A percentile compares a stretch with the other conserved stretches of the same genome.
These are phyloP conservation scores for Melanaphis sacchari DNA, from an alignment of 1,140 invertebrate genomes.

Conservation along the genomic window DNA sequence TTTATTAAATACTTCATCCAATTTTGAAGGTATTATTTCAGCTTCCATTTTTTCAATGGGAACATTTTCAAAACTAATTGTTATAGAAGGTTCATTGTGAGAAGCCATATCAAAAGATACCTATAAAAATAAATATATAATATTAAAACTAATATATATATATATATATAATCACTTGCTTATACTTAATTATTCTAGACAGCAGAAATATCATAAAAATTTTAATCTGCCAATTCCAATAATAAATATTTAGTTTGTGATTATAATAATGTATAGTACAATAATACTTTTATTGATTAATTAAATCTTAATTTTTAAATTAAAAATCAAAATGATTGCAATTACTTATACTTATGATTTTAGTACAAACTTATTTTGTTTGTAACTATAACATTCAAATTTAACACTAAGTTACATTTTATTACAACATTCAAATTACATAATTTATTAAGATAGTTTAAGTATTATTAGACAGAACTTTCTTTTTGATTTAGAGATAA, in stretches of 20 bases:
- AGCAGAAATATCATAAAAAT: background rate
- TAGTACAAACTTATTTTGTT: background rate
- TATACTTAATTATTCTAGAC: too few species aligned
- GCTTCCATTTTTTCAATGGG: constrained; percentile 72
- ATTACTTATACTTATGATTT: too few species aligned
- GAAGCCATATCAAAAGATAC: constrained; percentile 74
- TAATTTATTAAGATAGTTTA: background rate
- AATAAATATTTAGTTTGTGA: background rate
- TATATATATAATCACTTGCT: too few species aligned
- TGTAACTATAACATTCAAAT: background rate
- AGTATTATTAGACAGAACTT: background rate
- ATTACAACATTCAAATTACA: too few species aligned
- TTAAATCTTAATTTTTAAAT: too few species aligned
- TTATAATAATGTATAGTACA: background rate
- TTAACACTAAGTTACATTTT: too few species aligned
- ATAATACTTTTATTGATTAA: background rate
- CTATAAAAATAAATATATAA: constrained; percentile 65
- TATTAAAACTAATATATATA: background rate
- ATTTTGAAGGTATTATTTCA: constrained; percentile 68
- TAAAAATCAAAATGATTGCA: too few species aligned
- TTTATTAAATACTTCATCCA: constrained; percentile 69
- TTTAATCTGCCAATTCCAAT: background rate
- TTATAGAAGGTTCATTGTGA: constrained; percentile 75
- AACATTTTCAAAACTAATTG: constrained; percentile 80
- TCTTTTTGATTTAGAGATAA: background rate